Base-by-base conservation (phyloP, 2,113 vertebrate genomes). In the Vanacampus margaritifer region DNA sequence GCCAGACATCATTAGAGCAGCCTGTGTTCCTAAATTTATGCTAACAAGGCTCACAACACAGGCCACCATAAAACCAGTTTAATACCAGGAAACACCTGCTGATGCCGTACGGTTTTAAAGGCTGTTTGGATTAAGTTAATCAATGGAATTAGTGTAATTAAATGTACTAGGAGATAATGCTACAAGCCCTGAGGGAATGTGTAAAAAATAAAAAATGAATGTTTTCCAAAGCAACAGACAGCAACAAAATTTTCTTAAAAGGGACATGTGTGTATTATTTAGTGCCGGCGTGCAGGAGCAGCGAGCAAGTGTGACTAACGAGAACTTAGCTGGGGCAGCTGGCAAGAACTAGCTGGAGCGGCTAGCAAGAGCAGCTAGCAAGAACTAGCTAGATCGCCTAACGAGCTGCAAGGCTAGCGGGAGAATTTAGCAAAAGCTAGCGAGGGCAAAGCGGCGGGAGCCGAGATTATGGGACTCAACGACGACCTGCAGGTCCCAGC, bases 1-100 rank as follows among this genome's bases (percentile, higher is more conserved):
- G 66, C 60, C 24, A 73, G 73, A 68, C 35, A 21, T 68, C 69
- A 68, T 86, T 83, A 79, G 75, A 63, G 69, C 72, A 72, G 72
- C 79, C 68, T 60, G 54, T 68, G 65, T 69, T 79, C 69, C 64
- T 53, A 51, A 28, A 74, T 85, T 81, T 75, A 63, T 72, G 61
- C 70, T 73, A 81, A 84, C 78, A 76, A 81, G 74, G 26, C 71
- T 69, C 78, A 78, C 67, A 79, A 79, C 68, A 80, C 37, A 24
- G 65, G 3, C 62, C 68, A 67, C 51, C 45, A 60, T 71, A 78
- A 69, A 76, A 72, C 46, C 35, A 60, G 9, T 67, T 79, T 78
- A 69, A 76, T 68, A 70, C 63, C 56, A 71, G 68, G 65, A 71
- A 74, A 53, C 80, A 73, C 79, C 80, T 79, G 79, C 76, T 76